Evolutionary conservation across 2,888 invertebrate genomes (phyloP).

Genomic region (Sphaeridia pumilis): DNA sequence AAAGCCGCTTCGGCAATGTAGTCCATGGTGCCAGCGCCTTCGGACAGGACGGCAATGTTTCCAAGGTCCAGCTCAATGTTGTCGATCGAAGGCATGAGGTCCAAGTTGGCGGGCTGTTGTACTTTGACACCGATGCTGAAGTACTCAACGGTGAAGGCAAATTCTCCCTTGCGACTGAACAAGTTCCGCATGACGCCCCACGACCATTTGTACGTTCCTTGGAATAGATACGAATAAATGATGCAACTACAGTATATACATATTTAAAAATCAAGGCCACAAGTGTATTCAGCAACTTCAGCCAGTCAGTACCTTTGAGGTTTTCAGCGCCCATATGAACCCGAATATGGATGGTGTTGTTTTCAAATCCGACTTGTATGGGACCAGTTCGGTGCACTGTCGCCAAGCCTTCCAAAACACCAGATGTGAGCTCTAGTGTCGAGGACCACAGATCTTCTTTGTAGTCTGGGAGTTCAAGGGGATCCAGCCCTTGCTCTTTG

Average conservation of each 20-base stretch:
- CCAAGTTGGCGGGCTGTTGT: conserved; percentile 65
- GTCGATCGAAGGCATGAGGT: conserved; percentile 57
- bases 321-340: conserved; percentile 69
- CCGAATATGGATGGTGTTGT: conserved; percentile 54
- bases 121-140: conserved; percentile 46
- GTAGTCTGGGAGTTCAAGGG: conserved; percentile 50
- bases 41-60: conserved; percentile 68
- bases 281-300: not conserved
- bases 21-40: conserved; percentile 77
- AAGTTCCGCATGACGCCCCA: conserved; percentile 47
- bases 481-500: conserved; percentile 56
- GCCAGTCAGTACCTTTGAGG: conserved; percentile 48
- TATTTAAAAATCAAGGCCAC: not conserved
- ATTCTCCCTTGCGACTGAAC: conserved; percentile 23
- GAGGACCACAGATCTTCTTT: conserved; percentile 22
- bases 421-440: conserved; percentile 53
- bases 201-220: conserved; percentile 31
- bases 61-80: conserved; percentile 67
- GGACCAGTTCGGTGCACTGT: conserved; percentile 73
- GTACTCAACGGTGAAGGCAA: conserved; percentile 36
- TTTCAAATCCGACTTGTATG: conserved; percentile 54
- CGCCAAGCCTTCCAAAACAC: conserved; percentile 65
- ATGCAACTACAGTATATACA: not conserved
- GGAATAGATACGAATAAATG: not conserved
- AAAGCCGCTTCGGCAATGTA: conserved; percentile 67